Base-by-base conservation (phyloP, 2,888 invertebrate genomes). In the Leuctra nigra region DNA sequence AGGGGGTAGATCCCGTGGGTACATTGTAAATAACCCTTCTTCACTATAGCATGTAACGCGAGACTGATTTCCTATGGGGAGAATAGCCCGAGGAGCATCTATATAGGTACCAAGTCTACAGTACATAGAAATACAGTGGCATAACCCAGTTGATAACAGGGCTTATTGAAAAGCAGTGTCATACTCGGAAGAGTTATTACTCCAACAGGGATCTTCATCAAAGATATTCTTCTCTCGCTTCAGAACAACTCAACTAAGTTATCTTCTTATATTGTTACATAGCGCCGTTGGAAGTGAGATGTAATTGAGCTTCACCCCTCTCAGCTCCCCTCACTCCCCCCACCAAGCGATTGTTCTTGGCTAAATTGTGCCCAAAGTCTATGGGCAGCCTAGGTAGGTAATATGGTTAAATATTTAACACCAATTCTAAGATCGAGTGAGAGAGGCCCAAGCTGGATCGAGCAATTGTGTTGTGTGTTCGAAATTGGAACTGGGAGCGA, bases 61-160 rank as follows among this genome's bases (percentile, higher is more conserved):
- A 48, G 33, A 55, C 47, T 55, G 55, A 55, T 55, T 55, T 55
- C 55, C 55, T 55, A 13, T 29, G 55, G 55, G 55, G 50, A 50
- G 50, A 33, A 44, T 44, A 44, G 44, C 44, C 44, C n/a, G 7
- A 44, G 44, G 22, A 44, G 7, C 44, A 23, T 3, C 41, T 41
- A 18, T 41, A 13, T 14, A 20, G 9, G 18, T 44, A 44, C 13
- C n/a, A n/a, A n/a, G n/a, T n/a, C n/a, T n/a, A n/a, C n/a, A n/a
- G n/a, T n/a, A n/a, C n/a, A n/a, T n/a, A n/a, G n/a, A n/a, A n/a
- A n/a, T n/a, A 6, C 6, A 7, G 23, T n/a, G 6, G 23, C 13
- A 23, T 4, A 23, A 20, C 20, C 23, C 13, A n/a, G 4, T 23
- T 13, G 44, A 44, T 44, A 44, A 23, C 44, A 11, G 4, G 4